Evolutionary conservation across 2,113 vertebrate species (phyloP).

Genomic region (Bolborhynchus lineola): DNA sequence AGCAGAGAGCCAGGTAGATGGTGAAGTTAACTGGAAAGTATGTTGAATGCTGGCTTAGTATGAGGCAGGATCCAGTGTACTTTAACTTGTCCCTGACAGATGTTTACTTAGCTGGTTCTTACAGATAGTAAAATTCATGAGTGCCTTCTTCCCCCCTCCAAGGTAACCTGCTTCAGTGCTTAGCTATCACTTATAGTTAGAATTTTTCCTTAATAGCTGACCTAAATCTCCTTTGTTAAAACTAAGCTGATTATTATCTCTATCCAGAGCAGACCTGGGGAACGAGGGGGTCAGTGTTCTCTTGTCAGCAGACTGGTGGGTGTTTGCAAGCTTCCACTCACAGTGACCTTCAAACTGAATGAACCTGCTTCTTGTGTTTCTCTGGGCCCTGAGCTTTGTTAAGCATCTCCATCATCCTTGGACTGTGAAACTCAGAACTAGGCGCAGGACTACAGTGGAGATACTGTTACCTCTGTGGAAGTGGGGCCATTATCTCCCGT

Average conservation of each 20-base stretch:
- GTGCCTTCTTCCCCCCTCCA: background rate
- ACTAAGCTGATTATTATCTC: slow-evolving; percentile 13
- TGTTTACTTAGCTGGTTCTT: background rate
- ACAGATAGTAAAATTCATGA: background rate
- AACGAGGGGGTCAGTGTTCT: background rate
- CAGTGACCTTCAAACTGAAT: background rate
- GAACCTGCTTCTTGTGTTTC: background rate
- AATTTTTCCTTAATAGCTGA: slow-evolving; percentile 24
- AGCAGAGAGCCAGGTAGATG: background rate
- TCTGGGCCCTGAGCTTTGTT: background rate
- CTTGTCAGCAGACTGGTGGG: background rate
- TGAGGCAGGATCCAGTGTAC: background rate
- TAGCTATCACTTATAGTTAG: background rate
- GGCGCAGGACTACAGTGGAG: background rate
- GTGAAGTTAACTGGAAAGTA: background rate
- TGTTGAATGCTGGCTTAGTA: accelerated
- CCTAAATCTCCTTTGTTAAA: background rate
- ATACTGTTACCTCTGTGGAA: background rate
- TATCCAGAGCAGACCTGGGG: background rate
- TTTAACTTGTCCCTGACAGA: background rate
- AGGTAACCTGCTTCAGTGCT: background rate
- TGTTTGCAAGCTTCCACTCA: background rate
- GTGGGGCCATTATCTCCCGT: background rate
- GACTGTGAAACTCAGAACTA: background rate
- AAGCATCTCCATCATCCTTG: background rate